Conservation (phyloP, 2,113 vertebrate genomes). For the Phrynosoma platyrhinos region DNA sequence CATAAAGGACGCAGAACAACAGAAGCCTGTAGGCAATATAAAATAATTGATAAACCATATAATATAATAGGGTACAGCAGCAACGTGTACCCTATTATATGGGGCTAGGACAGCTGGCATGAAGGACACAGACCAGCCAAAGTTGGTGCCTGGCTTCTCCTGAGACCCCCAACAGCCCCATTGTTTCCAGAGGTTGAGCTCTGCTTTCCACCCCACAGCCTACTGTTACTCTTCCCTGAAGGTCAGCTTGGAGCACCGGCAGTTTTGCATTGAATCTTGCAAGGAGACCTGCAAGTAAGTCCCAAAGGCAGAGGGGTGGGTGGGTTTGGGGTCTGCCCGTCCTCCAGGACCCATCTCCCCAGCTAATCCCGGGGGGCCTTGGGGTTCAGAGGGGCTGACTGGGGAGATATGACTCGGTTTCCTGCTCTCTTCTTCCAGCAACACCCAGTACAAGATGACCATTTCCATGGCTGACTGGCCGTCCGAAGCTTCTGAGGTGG, state of each 20-base stretch:
- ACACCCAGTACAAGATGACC: constrained; percentile 85
- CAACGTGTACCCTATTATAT: too few species aligned
- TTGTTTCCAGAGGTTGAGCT: neutral
- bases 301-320: rapidly evolving
- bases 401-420: neutral
- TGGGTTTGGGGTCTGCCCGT: neutral
- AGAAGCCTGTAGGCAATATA: too few species aligned
- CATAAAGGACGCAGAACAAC: too few species aligned
- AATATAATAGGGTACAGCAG: too few species aligned
- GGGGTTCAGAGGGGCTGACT: neutral
- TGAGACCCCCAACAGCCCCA: too few species aligned
- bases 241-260: constrained; percentile 65
- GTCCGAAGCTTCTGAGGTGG: constrained; percentile 81
- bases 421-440: constrained; percentile 63
- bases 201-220: constrained; percentile 56
- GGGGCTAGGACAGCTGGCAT: too few species aligned
- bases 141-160: too few species aligned
- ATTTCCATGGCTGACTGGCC: constrained; percentile 88
- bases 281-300: constrained; percentile 86
- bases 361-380: neutral
- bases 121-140: too few species aligned
- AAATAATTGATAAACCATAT: too few species aligned
- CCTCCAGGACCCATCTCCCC: rapidly evolving
- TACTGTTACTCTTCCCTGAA: constrained; percentile 77
- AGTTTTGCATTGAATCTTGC: constrained; percentile 79